Percentiles rank a stretch among this genome's conserved stretches.
Evolutionary conservation across 1,140 invertebrate genomes (phyloP).

Genomic region (Heliconius hermathena): DNA sequence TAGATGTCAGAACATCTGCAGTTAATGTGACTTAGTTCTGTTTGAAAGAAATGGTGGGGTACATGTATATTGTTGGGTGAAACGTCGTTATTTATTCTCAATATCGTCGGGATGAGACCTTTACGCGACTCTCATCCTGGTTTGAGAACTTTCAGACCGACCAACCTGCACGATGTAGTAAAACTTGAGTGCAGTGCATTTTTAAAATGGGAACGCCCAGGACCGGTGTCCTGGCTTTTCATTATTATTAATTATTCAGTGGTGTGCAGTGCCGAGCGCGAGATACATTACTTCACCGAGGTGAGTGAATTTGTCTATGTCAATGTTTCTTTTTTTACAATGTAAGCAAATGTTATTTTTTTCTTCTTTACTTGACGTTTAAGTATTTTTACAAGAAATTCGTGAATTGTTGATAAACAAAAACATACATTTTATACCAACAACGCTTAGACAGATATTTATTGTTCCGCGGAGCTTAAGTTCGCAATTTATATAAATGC

Average conservation of each 20-base stretch:
- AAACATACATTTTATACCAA: neutral
- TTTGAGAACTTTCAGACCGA: slow-evolving; percentile 60
- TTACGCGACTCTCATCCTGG: slow-evolving; percentile 67
- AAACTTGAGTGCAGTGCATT: slow-evolving; percentile 77
- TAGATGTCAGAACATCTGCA: neutral
- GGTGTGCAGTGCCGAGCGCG: slow-evolving; percentile 53
- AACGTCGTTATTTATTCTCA: slow-evolving; percentile 31
- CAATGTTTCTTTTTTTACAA: neutral
- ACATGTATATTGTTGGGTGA: slow-evolving; percentile 15
- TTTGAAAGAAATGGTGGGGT: slow-evolving; percentile 1
- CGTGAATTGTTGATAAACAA: neutral
- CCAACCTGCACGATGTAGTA: slow-evolving; percentile 72
- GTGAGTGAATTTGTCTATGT: slow-evolving; percentile 51
- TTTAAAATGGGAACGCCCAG: slow-evolving; percentile 75
- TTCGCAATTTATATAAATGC: slow-evolving; percentile 8
- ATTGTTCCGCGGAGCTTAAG: neutral
- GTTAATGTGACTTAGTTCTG: neutral
- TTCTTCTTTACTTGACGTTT: neutral
- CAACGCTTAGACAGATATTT: neutral
- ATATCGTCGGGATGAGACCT: slow-evolving; percentile 49
- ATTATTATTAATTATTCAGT: slow-evolving; percentile 80
- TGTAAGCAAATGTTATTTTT: neutral
- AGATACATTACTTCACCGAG: slow-evolving; percentile 45
- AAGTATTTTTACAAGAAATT: neutral
- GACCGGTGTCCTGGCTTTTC: slow-evolving; percentile 64